Conservation (phyloP, 1,140 invertebrate genomes). For the Drosophila sp. region DNA sequence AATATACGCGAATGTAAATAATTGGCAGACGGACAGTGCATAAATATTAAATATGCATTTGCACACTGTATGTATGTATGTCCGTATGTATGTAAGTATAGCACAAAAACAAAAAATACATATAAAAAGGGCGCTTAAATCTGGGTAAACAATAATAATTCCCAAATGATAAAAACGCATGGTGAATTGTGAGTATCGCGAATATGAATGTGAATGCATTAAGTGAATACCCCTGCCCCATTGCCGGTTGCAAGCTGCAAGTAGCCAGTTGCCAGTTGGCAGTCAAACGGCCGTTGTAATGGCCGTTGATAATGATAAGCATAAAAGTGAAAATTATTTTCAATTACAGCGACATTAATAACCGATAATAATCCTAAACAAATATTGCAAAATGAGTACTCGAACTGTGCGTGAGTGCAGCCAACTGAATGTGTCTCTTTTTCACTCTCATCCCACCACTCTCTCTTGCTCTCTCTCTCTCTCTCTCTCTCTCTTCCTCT, state of each 20-base stretch:
- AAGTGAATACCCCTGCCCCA: conserved; percentile 17
- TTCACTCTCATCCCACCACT: neutral
- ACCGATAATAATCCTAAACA: conserved; percentile 84
- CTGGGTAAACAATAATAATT: conserved; percentile 80
- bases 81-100: conserved; percentile 1
- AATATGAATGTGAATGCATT: conserved; percentile 43
- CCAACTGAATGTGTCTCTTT: conserved; percentile 3
- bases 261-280: conserved; percentile 4
- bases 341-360: conserved; percentile 83
- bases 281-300: conserved; percentile 50
- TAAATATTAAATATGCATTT: conserved; percentile 67
- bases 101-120: conserved; percentile 24
- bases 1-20: conserved; percentile 44
- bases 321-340: conserved; percentile 84
- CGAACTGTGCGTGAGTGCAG: conserved; percentile 10
- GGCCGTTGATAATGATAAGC: conserved; percentile 75
- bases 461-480: neutral
- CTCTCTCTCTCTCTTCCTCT: neutral
- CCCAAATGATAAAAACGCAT: conserved; percentile 69
- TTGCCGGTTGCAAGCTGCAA: conserved; percentile 18
- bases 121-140: conserved; percentile 70
- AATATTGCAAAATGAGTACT: conserved; percentile 53
- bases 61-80: conserved; percentile 35
- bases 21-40: conserved; percentile 56
- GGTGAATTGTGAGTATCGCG: conserved; percentile 36